Percentiles rank a stretch among this genome's conserved stretches.
Evolutionary conservation across 1,140 invertebrate species (phyloP).

Genomic region (Drosophila novamexicana): DNA sequence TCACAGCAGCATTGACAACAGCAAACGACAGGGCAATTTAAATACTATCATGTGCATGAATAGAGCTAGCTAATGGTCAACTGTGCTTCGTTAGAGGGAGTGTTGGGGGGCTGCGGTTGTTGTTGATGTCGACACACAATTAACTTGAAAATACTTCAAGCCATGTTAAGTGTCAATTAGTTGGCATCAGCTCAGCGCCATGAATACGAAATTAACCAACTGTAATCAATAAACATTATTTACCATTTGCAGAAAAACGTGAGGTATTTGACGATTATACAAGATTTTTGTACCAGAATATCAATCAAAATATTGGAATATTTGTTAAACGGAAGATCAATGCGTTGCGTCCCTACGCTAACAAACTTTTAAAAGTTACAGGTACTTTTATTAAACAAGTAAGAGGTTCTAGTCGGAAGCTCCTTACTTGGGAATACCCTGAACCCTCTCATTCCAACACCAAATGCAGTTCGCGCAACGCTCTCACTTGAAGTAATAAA

Average conservation of each 20-base stretch:
- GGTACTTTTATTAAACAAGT: conserved; percentile 6
- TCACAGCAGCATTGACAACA: conserved; percentile 37
- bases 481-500: no score
- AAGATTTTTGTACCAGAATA: neutral
- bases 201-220: conserved; percentile 60
- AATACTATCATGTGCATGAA: conserved; percentile 70
- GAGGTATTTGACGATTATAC: conserved; percentile 6
- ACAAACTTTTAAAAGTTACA: conserved; percentile 10
- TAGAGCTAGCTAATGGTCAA: conserved; percentile 19
- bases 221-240: conserved; percentile 59
- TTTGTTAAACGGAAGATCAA: neutral
- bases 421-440: no score
- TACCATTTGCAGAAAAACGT: conserved; percentile 27
- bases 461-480: no score
- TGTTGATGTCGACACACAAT: conserved; percentile 76
- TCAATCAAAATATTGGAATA: neutral
- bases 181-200: conserved; percentile 58
- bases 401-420: no score
- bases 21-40: conserved; percentile 74
- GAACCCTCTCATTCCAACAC: no score
- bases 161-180: conserved; percentile 81
- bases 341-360: no score
- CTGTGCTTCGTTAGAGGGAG: conserved; percentile 1
- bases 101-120: conserved; percentile 7
- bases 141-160: conserved; percentile 78